These are phyloP conservation scores for Allacma fusca DNA, from an alignment of 2,888 invertebrate species.

Conservation along the genomic window DNA sequence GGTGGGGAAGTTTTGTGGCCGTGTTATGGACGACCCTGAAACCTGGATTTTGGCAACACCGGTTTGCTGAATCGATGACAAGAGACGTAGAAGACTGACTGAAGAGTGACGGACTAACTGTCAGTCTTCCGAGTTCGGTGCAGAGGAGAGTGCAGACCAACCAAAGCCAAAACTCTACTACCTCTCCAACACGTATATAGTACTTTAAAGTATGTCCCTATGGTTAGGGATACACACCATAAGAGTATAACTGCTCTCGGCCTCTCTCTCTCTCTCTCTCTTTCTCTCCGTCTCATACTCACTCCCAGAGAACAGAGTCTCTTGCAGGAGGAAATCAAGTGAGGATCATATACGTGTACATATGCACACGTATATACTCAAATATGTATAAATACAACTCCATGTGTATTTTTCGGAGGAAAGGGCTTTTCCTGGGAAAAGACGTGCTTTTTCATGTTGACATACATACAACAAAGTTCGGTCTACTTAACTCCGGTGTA, in stretches of 20 bases:
- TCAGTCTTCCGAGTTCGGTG: constrained; percentile 44
- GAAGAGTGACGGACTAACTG: constrained; percentile 43
- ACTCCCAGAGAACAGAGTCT: neutral
- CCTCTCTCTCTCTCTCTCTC: no score
- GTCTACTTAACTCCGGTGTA: no score
- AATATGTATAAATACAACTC: no score
- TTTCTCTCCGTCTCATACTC: constrained; percentile 10
- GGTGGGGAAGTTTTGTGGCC: no score
- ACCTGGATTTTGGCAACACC: constrained; percentile 45
- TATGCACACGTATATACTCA: neutral
- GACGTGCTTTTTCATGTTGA: no score
- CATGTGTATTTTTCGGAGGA: no score
- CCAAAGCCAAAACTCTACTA: constrained; percentile 32
- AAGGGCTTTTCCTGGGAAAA: neutral
- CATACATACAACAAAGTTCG: no score
- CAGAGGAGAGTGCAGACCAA: constrained; percentile 35
- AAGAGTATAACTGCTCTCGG: no score
- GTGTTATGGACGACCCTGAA: constrained; percentile 43
- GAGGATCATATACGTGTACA: constrained; percentile 1
- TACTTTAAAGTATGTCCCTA: no score
- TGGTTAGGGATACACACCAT: no score
- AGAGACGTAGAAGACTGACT: constrained; percentile 45
- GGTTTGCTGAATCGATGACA: constrained; percentile 46
- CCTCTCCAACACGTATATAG: no score
- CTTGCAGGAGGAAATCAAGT: constrained; percentile 34